Conservation (phyloP, 2,888 invertebrate genomes). For the Sinodicranocentrus sp. region DNA sequence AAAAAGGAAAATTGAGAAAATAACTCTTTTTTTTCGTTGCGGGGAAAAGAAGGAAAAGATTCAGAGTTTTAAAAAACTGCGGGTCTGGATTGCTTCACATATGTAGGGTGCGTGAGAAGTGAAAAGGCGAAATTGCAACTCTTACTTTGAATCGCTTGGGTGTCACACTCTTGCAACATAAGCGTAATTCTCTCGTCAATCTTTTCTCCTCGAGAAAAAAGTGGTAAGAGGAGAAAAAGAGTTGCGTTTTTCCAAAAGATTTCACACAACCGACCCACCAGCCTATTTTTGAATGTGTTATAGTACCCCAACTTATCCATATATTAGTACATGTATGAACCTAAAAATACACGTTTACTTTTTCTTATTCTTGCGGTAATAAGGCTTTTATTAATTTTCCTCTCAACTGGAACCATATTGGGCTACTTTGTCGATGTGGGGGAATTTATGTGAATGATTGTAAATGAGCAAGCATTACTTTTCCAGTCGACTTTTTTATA, state of each 20-base stretch:
- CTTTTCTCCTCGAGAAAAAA: constrained; percentile 10
- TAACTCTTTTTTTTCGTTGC: too few relatives aligned
- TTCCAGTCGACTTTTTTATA: too few relatives aligned
- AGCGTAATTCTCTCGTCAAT: constrained; percentile 43
- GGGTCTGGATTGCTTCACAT: background rate
- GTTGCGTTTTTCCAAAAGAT: constrained; percentile 37
- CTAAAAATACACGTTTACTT: background rate
- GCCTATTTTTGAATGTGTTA: too few relatives aligned
- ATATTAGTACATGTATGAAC: too few relatives aligned
- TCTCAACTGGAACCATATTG: background rate
- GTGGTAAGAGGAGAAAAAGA: constrained; percentile 19
- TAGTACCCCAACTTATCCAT: too few relatives aligned
- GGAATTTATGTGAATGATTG: background rate
- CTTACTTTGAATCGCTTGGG: constrained; percentile 15
- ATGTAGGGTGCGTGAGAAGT: constrained; percentile 14
- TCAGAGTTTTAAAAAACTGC: constrained; percentile 14
- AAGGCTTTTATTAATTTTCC: background rate
- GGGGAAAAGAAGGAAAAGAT: background rate
- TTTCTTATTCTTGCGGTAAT: background rate
- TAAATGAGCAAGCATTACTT: too few relatives aligned
- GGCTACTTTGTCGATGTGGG: background rate
- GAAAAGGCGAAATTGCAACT: constrained; percentile 30
- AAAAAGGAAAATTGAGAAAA: constrained; percentile 1
- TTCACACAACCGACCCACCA: constrained; percentile 22
- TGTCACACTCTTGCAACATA: constrained; percentile 30